Conservation (phyloP, 2,113 vertebrate genomes). For the Lasiurus cinereus region DNA sequence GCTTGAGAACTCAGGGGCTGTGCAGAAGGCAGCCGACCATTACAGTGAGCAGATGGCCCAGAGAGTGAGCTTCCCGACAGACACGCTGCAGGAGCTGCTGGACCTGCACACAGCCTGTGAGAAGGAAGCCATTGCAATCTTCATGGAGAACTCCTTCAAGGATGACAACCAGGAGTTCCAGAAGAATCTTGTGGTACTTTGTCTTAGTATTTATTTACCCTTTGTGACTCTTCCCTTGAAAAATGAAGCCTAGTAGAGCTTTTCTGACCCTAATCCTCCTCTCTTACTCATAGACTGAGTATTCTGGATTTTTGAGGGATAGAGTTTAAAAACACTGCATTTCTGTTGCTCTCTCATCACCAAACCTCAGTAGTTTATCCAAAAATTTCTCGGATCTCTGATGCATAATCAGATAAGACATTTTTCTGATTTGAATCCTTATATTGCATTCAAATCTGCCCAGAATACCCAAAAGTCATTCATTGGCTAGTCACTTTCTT, state of each 20-base stretch:
- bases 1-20: constrained; percentile 80
- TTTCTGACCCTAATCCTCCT: background rate
- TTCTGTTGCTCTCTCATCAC: background rate
- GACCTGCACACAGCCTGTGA: constrained; percentile 58
- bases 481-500: background rate
- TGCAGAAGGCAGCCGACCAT: background rate
- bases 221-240: background rate
- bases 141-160: constrained; percentile 83
- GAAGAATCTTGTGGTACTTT: constrained; percentile 65
- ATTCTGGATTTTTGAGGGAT: background rate
- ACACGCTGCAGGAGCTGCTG: constrained; percentile 74
- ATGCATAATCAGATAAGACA: background rate
- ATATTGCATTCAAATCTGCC: background rate
- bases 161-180: constrained; percentile 70
- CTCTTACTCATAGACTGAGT: background rate
- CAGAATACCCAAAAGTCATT: background rate
- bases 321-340: background rate
- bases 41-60: background rate
- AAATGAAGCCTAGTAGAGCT: background rate
- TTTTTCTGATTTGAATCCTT: background rate
- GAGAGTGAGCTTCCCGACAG: constrained; percentile 59
- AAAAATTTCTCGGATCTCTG: background rate
- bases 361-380: background rate
- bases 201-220: background rate
- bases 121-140: constrained; percentile 73